phyloP scores from a whole-genome alignment of 1,140 invertebrate species.

The Aporrectodea caliginosa region DNA sequence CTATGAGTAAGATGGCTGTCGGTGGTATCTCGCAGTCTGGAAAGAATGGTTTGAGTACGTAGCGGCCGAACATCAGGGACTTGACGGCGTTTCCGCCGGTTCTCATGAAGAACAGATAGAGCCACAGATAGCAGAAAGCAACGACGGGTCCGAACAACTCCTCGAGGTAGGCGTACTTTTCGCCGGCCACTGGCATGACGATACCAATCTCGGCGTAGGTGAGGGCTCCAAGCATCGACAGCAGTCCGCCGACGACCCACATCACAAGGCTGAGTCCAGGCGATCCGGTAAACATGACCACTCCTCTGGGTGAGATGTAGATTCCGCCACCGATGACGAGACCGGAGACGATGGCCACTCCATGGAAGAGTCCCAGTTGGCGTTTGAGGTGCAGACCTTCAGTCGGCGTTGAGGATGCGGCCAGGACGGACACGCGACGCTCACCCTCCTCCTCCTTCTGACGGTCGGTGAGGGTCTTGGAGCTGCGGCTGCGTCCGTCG shows the following conservation, averaged over 20 bases:
- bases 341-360: constrained; percentile 36
- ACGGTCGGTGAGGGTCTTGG: neutral
- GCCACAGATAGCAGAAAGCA: constrained; percentile 33
- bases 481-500: neutral
- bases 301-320: constrained; percentile 88
- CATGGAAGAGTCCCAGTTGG: constrained; percentile 30
- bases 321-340: constrained; percentile 67
- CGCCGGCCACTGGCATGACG: constrained; percentile 32
- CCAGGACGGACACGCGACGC: too few relatives aligned
- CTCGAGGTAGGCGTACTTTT: constrained; percentile 35
- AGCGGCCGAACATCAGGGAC: constrained; percentile 52
- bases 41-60: constrained; percentile 51
- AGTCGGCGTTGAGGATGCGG: neutral
- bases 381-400: constrained; percentile 24
- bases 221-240: constrained; percentile 64
- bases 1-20: neutral
- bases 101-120: constrained; percentile 62
- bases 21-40: constrained; percentile 39
- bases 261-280: constrained; percentile 72
- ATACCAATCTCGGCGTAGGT: constrained; percentile 36
- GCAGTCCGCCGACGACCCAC: constrained; percentile 71
- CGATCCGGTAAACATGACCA: constrained; percentile 71
- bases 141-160: constrained; percentile 29
- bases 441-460: neutral
- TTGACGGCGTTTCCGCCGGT: constrained; percentile 62